Evolutionary conservation across 2,888 invertebrate species (phyloP).

Genomic region (Epistrophella euchroma): DNA sequence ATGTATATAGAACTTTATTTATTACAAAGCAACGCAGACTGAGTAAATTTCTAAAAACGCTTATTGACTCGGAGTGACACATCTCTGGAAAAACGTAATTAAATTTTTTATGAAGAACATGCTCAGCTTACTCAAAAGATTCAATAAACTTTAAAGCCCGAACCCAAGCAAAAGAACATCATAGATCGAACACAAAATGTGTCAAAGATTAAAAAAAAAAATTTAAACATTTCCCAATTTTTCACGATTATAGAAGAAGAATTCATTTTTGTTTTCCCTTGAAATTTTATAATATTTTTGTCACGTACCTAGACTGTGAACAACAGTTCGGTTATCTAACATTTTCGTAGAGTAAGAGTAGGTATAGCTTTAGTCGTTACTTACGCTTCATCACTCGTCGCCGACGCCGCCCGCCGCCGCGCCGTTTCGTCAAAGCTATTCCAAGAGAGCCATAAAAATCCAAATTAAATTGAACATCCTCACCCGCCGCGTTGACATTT

Average conservation of each 20-base stretch:
- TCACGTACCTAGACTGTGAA: constrained; percentile 62
- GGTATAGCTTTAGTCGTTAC: constrained; percentile 55
- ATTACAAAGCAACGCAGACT: not conserved
- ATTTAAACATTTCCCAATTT: constrained; percentile 15
- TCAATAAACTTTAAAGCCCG: constrained; percentile 47
- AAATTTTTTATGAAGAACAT: constrained; percentile 21
- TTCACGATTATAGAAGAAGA: constrained; percentile 7
- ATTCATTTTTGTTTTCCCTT: not conserved
- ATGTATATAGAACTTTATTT: not conserved
- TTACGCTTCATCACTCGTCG: constrained; percentile 49
- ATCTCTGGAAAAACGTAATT: not conserved
- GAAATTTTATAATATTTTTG: constrained; percentile 58
- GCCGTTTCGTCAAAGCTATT: constrained; percentile 56
- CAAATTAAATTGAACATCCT: constrained; percentile 72
- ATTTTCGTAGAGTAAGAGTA: constrained; percentile 51
- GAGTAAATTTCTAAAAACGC: not conserved
- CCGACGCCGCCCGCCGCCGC: constrained; percentile 15
- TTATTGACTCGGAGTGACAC: not conserved
- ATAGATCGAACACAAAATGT: constrained; percentile 47
- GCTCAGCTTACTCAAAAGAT: constrained; percentile 53
- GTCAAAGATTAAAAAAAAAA: constrained; percentile 54
- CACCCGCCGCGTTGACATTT: constrained; percentile 34
- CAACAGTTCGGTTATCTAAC: constrained; percentile 59
- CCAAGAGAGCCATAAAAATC: constrained; percentile 65
- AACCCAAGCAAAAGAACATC: constrained; percentile 7